phyloP scores from a whole-genome alignment of 2,888 invertebrate species.

The Hirtodrosophila cameraria region DNA sequence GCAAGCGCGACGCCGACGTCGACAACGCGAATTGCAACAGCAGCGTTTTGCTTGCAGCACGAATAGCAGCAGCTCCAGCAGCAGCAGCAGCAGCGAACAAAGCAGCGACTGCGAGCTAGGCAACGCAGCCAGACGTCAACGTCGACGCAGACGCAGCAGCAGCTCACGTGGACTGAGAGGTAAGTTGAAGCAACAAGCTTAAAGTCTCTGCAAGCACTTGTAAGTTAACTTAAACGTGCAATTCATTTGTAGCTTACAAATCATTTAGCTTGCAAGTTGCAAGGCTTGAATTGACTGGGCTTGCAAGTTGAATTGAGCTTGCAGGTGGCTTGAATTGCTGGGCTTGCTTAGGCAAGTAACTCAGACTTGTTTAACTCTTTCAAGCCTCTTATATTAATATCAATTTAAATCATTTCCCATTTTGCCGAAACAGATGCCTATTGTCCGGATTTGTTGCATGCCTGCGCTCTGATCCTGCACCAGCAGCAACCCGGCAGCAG shows the following conservation, averaged over 20 bases:
- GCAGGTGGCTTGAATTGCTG: no score
- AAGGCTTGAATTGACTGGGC: no score
- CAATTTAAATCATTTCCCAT: no score
- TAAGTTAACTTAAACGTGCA: not conserved
- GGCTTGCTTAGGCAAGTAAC: no score
- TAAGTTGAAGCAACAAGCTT: constrained; percentile 34
- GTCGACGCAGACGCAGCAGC: constrained; percentile 58
- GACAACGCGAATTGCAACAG: constrained; percentile 62
- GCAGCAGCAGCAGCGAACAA: constrained; percentile 52
- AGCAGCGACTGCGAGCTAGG: constrained; percentile 49
- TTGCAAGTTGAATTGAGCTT: no score
- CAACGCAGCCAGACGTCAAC: constrained; percentile 49
- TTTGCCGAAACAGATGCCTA: constrained; percentile 76
- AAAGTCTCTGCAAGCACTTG: not conserved
- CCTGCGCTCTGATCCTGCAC: constrained; percentile 82
- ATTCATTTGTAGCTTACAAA: no score
- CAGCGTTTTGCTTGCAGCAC: no score
- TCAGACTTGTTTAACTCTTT: no score
- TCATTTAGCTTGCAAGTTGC: no score
- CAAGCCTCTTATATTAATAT: no score
- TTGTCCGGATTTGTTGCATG: constrained; percentile 82
- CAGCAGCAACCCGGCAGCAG: constrained; percentile 73
- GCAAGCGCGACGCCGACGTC: constrained; percentile 62
- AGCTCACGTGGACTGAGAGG: constrained; percentile 62
- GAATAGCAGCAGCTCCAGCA: constrained; percentile 52